A percentile compares a stretch with the other conserved stretches of the same genome.
These are phyloP conservation scores for Conops quadrifasciatus DNA, from an alignment of 2,888 invertebrate genomes.

Conservation along the genomic window DNA sequence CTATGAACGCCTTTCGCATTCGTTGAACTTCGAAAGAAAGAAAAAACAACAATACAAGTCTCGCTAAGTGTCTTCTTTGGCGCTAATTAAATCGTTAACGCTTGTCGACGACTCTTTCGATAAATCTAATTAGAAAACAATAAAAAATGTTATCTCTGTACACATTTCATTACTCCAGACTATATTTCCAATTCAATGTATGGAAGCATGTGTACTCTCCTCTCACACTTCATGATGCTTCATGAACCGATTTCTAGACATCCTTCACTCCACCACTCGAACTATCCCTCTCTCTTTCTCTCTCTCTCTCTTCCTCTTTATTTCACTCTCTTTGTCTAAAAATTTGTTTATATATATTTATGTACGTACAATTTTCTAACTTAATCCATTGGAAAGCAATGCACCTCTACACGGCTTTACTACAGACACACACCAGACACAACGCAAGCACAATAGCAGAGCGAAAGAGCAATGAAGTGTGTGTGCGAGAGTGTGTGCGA, in stretches of 20 bases:
- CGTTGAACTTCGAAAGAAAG: too few species aligned
- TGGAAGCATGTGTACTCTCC: too few species aligned
- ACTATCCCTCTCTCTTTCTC: conserved; percentile 11
- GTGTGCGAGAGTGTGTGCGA: too few species aligned
- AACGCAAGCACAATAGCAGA: too few species aligned
- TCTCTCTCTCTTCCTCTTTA: conserved; percentile 28
- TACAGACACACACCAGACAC: conserved; percentile 4
- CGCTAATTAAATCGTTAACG: conserved; percentile 15
- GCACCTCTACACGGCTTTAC: background rate
- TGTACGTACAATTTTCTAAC: too few species aligned
- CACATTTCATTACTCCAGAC: background rate
- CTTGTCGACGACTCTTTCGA: conserved; percentile 10
- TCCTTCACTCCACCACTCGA: background rate
- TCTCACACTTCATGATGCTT: too few species aligned
- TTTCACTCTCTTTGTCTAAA: conserved; percentile 18
- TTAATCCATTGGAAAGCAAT: background rate
- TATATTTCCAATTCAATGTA: background rate
- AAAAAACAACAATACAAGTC: too few species aligned
- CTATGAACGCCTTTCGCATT: too few species aligned
- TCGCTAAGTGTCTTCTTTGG: too few species aligned
- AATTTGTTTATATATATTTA: background rate
- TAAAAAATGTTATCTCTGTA: background rate
- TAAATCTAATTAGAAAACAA: conserved; percentile 6
- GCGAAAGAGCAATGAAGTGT: background rate
- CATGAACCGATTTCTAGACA: background rate